phyloP scores from a whole-genome alignment of 1,140 invertebrate species.

The Aphaenogaster floridana region DNA sequence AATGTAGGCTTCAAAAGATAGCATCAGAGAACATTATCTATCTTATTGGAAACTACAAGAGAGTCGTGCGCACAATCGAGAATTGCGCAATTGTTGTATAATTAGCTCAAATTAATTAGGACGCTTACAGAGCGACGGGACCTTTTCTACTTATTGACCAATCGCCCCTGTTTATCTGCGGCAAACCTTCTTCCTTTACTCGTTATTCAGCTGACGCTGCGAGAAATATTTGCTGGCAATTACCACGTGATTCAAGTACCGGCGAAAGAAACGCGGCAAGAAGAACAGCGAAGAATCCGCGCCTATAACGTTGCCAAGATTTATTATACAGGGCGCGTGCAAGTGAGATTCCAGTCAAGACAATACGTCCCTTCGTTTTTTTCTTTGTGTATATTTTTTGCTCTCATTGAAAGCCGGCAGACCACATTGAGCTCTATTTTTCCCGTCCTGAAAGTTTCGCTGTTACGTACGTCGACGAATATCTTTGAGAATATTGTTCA shows the following conservation, averaged over 20 bases:
- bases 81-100: neutral
- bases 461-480: neutral
- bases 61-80: neutral
- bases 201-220: conserved; percentile 67
- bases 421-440: neutral
- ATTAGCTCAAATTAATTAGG: conserved; percentile 28
- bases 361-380: conserved; percentile 47
- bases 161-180: conserved; percentile 37
- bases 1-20: neutral
- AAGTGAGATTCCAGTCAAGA: conserved; percentile 60
- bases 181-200: conserved; percentile 42
- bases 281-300: conserved; percentile 67
- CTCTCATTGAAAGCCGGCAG: conserved; percentile 12
- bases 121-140: conserved; percentile 3
- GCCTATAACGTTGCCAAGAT: conserved; percentile 70
- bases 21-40: neutral
- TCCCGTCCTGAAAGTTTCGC: neutral
- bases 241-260: conserved; percentile 61
- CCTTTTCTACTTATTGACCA: neutral
- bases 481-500: neutral
- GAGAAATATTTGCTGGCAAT: conserved; percentile 71
- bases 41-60: neutral
- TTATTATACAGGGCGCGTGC: conserved; percentile 65
- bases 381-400: neutral
- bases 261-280: conserved; percentile 64